Evolutionary conservation across 2,113 vertebrate species (phyloP).

Genomic region (Pristiophorus japonicus): DNA sequence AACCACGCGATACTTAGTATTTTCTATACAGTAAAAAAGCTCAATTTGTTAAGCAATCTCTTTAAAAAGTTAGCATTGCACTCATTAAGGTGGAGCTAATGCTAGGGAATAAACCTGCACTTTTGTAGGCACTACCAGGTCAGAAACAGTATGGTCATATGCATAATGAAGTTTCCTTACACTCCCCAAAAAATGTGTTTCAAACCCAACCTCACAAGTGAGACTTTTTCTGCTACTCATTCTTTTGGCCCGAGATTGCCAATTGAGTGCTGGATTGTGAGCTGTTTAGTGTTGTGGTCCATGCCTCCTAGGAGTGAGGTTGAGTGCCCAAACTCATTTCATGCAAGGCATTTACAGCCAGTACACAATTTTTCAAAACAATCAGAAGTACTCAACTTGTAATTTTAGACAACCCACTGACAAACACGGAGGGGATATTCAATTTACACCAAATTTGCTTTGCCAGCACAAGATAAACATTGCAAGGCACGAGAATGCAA

Average conservation of each 20-base stretch:
- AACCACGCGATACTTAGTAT: background rate
- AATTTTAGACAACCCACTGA: background rate
- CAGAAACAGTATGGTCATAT: background rate
- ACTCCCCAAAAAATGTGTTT: background rate
- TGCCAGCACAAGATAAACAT: background rate
- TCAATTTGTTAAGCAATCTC: background rate
- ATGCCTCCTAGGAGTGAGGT: background rate
- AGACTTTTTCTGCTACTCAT: background rate
- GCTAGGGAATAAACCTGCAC: background rate
- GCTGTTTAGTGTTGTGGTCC: background rate
- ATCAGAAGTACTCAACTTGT: background rate
- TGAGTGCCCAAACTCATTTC: background rate
- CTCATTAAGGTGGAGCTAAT: background rate
- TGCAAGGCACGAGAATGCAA: background rate
- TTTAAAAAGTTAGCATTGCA: background rate
- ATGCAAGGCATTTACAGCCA: background rate
- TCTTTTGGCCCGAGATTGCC: background rate
- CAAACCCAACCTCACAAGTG: background rate
- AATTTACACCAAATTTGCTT: background rate
- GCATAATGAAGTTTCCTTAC: background rate
- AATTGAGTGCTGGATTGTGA: background rate
- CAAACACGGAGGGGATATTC: background rate
- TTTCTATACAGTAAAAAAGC: background rate
- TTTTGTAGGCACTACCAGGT: background rate
- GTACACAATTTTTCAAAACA: background rate